Evolutionary conservation across 2,888 invertebrate species (phyloP).

Genomic region (Eristalinus sepulchralis): DNA sequence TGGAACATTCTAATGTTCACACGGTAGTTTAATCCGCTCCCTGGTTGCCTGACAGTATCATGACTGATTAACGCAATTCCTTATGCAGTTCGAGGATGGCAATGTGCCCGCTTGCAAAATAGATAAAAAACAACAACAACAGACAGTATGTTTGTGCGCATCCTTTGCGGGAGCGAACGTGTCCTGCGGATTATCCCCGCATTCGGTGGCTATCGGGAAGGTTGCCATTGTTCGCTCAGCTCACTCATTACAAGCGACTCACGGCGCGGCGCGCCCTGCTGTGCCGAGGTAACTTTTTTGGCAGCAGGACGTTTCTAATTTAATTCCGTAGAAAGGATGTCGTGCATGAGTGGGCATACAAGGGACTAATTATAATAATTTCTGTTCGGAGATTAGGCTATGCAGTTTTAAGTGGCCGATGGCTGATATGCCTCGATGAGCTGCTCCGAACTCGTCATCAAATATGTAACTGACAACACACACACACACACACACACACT

Average conservation of each 20-base stretch:
- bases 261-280: neutral
- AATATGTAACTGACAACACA: slow-evolving; percentile 48
- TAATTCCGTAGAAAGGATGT: slow-evolving; percentile 70
- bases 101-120: slow-evolving; percentile 64
- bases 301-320: slow-evolving; percentile 63
- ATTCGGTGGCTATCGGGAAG: slow-evolving; percentile 58
- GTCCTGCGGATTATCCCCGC: slow-evolving; percentile 63
- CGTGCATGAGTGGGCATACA: slow-evolving; percentile 68
- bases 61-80: slow-evolving; percentile 70
- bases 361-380: slow-evolving; percentile 70
- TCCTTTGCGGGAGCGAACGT: slow-evolving; percentile 30
- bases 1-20: slow-evolving; percentile 78
- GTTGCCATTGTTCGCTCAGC: slow-evolving; percentile 40
- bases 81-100: slow-evolving; percentile 67
- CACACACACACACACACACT: neutral
- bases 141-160: neutral
- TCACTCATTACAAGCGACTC: neutral
- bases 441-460: slow-evolving; percentile 46
- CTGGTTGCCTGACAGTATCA: slow-evolving; percentile 69
- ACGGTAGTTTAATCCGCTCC: slow-evolving; percentile 79
- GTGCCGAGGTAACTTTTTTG: slow-evolving; percentile 52
- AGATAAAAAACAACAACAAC: neutral
- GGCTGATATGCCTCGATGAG: slow-evolving; percentile 66
- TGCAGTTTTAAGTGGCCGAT: slow-evolving; percentile 69
- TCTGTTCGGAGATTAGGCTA: slow-evolving; percentile 66